phyloP scores from a whole-genome alignment of 2,797 vertebrate genomes.

The Thaleichthys pacificus region DNA sequence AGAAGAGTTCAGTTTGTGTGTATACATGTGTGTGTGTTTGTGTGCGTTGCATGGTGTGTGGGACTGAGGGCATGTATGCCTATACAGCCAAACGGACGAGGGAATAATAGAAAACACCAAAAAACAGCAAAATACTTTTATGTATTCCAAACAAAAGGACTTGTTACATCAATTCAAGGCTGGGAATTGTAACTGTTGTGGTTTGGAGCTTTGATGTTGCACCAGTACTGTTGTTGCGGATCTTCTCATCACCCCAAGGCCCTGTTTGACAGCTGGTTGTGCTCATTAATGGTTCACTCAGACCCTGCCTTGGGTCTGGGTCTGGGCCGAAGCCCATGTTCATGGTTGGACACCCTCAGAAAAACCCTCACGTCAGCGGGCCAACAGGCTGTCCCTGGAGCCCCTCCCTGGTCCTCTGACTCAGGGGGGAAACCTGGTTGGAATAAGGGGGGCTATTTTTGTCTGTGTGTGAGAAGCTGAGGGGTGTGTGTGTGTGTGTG shows the following conservation, averaged over 20 bases:
- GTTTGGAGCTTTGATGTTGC: slow-evolving; percentile 73
- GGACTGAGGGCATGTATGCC: slow-evolving; percentile 4
- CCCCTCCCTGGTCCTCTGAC: slow-evolving; percentile 59
- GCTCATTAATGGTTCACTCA: slow-evolving; percentile 83
- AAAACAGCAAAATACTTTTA: too few species aligned
- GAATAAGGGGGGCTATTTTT: neutral
- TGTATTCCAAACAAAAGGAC: too few species aligned
- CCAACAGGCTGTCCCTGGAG: slow-evolving; percentile 12
- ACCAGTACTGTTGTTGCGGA: slow-evolving; percentile 67
- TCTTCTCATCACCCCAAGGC: slow-evolving; percentile 49
- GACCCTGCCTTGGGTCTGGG: slow-evolving; percentile 51
- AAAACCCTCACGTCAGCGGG: slow-evolving; percentile 58
- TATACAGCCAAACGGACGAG: slow-evolving; percentile 11
- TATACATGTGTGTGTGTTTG: neutral
- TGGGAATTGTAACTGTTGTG: slow-evolving; percentile 72
- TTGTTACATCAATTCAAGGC: slow-evolving; percentile 39
- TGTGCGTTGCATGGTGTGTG: too few species aligned
- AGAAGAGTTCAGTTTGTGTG: neutral
- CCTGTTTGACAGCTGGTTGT: slow-evolving; percentile 67
- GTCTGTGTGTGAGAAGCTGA: slow-evolving; percentile 13
- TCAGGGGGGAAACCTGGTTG: slow-evolving; percentile 8
- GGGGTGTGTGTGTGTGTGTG: slow-evolving; percentile 9
- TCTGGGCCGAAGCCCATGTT: too few species aligned
- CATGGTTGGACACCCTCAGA: slow-evolving; percentile 32
- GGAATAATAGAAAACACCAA: too few species aligned